phyloP scores from a whole-genome alignment of 2,888 invertebrate species.

The Incurvaria masculella region DNA sequence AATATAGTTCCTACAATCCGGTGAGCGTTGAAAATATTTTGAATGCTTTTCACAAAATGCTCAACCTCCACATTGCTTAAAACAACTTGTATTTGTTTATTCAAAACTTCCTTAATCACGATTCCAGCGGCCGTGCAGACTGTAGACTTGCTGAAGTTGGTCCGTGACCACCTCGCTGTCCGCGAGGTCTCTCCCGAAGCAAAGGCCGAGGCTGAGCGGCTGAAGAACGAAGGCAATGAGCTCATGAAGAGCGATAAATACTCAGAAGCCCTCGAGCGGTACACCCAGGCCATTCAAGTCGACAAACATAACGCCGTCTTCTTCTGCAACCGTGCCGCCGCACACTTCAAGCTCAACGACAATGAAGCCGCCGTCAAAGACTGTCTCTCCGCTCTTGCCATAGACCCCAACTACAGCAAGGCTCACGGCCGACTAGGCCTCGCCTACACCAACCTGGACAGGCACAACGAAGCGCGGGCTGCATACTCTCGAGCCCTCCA shows the following conservation, averaged over 20 bases:
- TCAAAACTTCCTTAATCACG: conserved; percentile 36
- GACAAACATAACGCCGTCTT: conserved; percentile 90
- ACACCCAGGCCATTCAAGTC: conserved; percentile 84
- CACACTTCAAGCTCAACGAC: conserved; percentile 84
- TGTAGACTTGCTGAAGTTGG: conserved; percentile 33
- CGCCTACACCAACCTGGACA: conserved; percentile 80
- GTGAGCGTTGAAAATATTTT: too few relatives aligned
- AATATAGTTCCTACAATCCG: too few relatives aligned
- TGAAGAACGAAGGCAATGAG: conserved; percentile 85
- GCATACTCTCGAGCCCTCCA: conserved; percentile 86
- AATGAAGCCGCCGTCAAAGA: conserved; percentile 85
- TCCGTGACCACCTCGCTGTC: conserved; percentile 25
- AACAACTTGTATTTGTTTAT: too few relatives aligned
- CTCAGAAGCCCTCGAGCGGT: conserved; percentile 78
- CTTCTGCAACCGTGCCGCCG: conserved; percentile 97
- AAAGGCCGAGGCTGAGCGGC: conserved; percentile 71
- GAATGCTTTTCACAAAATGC: too few relatives aligned
- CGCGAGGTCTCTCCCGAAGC: conserved; percentile 32
- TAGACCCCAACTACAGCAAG: conserved; percentile 92
- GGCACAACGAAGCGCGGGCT: conserved; percentile 78
- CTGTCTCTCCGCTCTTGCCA: conserved; percentile 82
- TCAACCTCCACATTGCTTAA: too few relatives aligned
- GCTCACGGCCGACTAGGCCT: conserved; percentile 91
- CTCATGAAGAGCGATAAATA: conserved; percentile 84
- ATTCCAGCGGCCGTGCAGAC: conserved; percentile 12